Evolutionary conservation across 2,113 vertebrate genomes (phyloP), one percentile per base, ranked within the genome.

Genomic region (Ceratotherium simum): DNA sequence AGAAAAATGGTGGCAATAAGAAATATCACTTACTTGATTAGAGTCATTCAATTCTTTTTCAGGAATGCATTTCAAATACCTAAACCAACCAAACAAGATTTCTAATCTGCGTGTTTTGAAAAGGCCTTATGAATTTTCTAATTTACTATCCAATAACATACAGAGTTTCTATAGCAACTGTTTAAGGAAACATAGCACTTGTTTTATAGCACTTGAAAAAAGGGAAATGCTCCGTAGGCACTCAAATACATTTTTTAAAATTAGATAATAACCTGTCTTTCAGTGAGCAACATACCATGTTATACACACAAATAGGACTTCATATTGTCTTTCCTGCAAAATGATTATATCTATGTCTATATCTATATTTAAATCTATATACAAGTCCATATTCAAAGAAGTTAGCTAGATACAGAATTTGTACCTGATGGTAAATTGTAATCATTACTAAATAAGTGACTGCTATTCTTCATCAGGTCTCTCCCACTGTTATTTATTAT

Each of bases 91-190:
- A 96, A 91, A 95, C 27, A 46, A 60, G 14, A 70, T 84, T 76
- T 64, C 4, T 70, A 64, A 48, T 96, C 75, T 97, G 39, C 21
- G 72, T 64, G 67, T 95, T 70, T 96, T 75, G 96, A 96, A 73
- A 83, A 82, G 85, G 13, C 21, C 93, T 72, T 95, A 97, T 97
- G 92, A 81, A 42, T 97, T 93, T 89, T 94, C 13, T 73, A 97
- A 56, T 91, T 83, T 92, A 60, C 56, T 98, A 20, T 69, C 89
- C 33, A 88, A 58, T 95, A 96, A 90, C 54, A 58, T 10, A 75
- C 0, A 58, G 39, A 81, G 88, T 98, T 98, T 93, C 96, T 95
- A 97, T 95, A 97, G 84, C 80, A 98, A 97, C 95, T 90, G 21
- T 72, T 76, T 51, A 79, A 96, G 85, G 90, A 98, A 98, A 97